Conservation (phyloP, 1,140 invertebrate genomes). For the Leguminivora glycinivorella region DNA sequence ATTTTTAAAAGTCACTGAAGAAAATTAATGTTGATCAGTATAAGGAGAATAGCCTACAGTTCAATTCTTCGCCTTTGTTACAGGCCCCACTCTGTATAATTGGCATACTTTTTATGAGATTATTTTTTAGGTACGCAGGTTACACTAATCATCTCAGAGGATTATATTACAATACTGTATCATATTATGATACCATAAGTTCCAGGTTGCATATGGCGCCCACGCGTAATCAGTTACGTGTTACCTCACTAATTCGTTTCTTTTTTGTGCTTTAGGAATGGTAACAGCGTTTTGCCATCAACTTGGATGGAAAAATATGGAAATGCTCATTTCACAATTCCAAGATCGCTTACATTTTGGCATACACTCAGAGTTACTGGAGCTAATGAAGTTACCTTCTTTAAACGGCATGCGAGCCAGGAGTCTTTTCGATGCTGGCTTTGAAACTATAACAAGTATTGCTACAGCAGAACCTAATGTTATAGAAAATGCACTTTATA, state of each 20-base stretch:
- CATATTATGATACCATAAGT: too few species aligned
- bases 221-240: not conserved
- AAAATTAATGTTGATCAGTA: too few species aligned
- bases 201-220: too few species aligned
- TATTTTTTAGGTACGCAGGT: too few species aligned
- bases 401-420: constrained; percentile 93
- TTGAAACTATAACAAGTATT: constrained; percentile 87
- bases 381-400: constrained; percentile 91
- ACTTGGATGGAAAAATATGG: constrained; percentile 95
- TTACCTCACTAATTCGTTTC: not conserved
- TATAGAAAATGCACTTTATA: constrained; percentile 89
- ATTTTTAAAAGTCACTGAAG: too few species aligned
- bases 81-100: too few species aligned
- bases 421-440: constrained; percentile 91
- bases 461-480: constrained; percentile 84
- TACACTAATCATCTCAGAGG: too few species aligned
- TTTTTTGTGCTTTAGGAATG: constrained; percentile 84
- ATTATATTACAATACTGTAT: too few species aligned
- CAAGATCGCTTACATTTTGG: constrained; percentile 97
- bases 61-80: too few species aligned
- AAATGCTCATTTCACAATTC: constrained; percentile 94
- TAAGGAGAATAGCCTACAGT: too few species aligned
- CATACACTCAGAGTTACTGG: constrained; percentile 93
- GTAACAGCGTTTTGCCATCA: constrained; percentile 95
- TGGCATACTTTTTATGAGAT: too few species aligned